Evolutionary conservation across 1,140 invertebrate genomes (phyloP).

Genomic region (Berghia stephanieae): DNA sequence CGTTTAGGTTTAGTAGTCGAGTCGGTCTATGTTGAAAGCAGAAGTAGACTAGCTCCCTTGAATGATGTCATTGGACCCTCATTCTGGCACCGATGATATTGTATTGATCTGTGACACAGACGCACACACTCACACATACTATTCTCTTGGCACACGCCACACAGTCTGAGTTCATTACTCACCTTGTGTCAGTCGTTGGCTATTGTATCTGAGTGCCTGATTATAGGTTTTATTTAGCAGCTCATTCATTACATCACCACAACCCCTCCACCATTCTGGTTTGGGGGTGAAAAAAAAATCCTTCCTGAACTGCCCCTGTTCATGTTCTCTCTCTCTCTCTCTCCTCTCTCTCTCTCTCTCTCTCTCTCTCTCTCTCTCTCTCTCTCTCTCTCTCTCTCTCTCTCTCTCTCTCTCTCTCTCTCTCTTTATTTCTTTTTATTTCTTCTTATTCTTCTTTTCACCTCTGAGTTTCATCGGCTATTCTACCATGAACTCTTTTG

Average conservation of each 20-base stretch:
- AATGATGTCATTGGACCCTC: slow-evolving; percentile 41
- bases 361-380: not conserved
- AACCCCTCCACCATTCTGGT: slow-evolving; percentile 27
- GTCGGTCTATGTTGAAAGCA: too few relatives aligned
- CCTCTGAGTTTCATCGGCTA: not conserved
- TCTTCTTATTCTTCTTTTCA: slow-evolving; percentile 4
- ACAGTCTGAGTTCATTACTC: slow-evolving; percentile 27
- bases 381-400: slow-evolving; percentile 25
- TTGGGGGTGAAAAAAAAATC: slow-evolving; percentile 33
- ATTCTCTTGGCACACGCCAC: too few relatives aligned
- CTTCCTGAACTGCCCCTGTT: not conserved
- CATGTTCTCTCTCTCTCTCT: slow-evolving; percentile 8
- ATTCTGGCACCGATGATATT: slow-evolving; percentile 32
- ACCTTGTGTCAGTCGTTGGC: slow-evolving; percentile 47
- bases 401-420: slow-evolving; percentile 19
- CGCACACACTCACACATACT: too few relatives aligned
- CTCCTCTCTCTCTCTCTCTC: not conserved
- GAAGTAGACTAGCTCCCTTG: slow-evolving; percentile 32
- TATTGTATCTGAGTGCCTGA: slow-evolving; percentile 34
- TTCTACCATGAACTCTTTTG: slow-evolving; percentile 89
- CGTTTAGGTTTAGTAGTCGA: too few relatives aligned
- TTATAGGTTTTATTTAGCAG: slow-evolving; percentile 40
- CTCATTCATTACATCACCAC: slow-evolving; percentile 29
- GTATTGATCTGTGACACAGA: slow-evolving; percentile 30
- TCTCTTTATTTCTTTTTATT: not conserved